Conservation (phyloP, 2,797 vertebrate genomes). For the Microctenopoma lineatum region DNA sequence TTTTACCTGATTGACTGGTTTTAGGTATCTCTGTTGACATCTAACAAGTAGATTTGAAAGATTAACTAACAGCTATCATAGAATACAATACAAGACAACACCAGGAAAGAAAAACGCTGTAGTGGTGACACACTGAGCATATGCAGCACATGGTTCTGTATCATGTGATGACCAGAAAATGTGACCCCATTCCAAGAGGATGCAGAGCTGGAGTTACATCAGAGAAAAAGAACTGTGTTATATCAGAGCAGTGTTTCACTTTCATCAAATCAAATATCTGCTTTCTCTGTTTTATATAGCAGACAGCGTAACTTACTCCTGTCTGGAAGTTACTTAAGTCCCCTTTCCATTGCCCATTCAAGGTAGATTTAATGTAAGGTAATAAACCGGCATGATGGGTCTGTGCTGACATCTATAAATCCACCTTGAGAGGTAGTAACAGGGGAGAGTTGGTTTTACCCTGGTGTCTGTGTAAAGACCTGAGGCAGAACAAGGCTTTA, state of each 20-base stretch:
- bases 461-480: too few species aligned
- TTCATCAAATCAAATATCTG: constrained; percentile 2
- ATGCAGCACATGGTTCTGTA: constrained; percentile 41
- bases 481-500: too few species aligned
- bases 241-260: not conserved
- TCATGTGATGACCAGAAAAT: constrained; percentile 27
- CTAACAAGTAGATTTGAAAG: not conserved
- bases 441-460: too few species aligned
- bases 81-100: not conserved
- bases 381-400: too few species aligned
- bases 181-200: constrained; percentile 36
- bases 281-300: constrained; percentile 3
- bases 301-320: not conserved
- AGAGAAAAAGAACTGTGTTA: constrained; percentile 15
- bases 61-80: not conserved
- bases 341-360: too few species aligned
- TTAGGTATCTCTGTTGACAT: not conserved
- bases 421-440: too few species aligned
- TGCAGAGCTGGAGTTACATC: constrained; percentile 41
- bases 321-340: constrained; percentile 7
- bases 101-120: not conserved
- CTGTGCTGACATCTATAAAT: too few species aligned
- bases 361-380: too few species aligned
- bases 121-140: constrained; percentile 7
- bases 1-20: too few species aligned